A percentile compares a stretch with the other conserved stretches of the same genome.
Conservation (phyloP, 2,888 invertebrate species). For the Troides oblongomaculatus region DNA sequence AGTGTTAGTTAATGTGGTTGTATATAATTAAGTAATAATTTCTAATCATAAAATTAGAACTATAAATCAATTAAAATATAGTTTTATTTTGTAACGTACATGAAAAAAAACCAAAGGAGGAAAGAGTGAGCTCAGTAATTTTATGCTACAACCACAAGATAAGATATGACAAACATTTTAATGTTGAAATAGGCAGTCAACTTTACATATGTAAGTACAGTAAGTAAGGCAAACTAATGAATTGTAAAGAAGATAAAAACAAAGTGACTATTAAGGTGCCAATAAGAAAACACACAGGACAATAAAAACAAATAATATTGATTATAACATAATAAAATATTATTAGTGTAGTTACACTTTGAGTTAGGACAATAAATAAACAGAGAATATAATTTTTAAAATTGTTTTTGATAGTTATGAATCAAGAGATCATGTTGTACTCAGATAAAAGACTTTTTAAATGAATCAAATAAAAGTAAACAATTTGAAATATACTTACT, state of each 20-base stretch:
- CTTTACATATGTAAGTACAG: background rate
- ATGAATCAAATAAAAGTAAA: background rate
- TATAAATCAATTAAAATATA: background rate
- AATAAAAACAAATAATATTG: background rate
- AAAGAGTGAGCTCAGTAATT: background rate
- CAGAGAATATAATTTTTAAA: too few species aligned
- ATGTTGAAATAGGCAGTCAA: constrained; percentile 26
- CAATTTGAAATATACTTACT: constrained; percentile 74
- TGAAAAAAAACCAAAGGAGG: background rate
- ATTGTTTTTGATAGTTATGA: too few species aligned
- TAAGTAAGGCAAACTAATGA: background rate
- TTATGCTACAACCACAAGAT: constrained; percentile 25
- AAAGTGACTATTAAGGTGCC: background rate
- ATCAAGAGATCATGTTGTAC: too few species aligned
- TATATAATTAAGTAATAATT: too few species aligned
- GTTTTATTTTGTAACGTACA: background rate
- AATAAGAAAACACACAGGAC: background rate
- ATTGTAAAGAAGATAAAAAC: background rate
- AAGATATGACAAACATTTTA: constrained; percentile 31
- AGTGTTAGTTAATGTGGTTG: too few species aligned
- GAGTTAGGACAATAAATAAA: too few species aligned
- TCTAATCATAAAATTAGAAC: too few species aligned
- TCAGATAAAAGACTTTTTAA: too few species aligned
- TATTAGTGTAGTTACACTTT: background rate
- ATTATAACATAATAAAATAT: background rate